Evolutionary conservation across 2,888 invertebrate genomes (phyloP).

Genomic region (Oscheius sp.): DNA sequence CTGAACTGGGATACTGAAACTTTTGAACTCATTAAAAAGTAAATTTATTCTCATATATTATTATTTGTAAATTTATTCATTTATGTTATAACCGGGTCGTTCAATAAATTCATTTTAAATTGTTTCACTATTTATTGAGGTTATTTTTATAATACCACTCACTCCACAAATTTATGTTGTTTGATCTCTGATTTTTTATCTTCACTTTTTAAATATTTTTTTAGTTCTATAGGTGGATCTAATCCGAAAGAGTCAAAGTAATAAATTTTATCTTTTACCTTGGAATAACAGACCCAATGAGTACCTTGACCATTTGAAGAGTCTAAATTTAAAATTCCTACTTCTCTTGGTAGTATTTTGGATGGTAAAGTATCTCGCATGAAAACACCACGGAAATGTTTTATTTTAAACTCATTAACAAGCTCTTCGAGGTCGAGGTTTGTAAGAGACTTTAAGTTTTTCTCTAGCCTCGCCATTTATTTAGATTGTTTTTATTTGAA

Average conservation of each 20-base stretch:
- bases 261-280: conserved; percentile 27
- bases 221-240: conserved; percentile 25
- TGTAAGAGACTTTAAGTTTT: conserved; percentile 13
- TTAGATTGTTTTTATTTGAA: background rate
- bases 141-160: too few species aligned
- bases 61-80: too few species aligned
- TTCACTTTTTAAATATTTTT: conserved; percentile 29
- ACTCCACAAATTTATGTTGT: too few species aligned
- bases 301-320: conserved; percentile 21
- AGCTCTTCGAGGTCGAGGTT: conserved; percentile 32
- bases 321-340: conserved; percentile 30
- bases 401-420: conserved; percentile 31
- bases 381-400: conserved; percentile 32
- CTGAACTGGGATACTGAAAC: conserved; percentile 20
- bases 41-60: too few species aligned
- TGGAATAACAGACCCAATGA: too few species aligned
- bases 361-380: conserved; percentile 29
- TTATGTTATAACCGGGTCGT: too few species aligned
- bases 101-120: too few species aligned
- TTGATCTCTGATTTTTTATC: too few species aligned
- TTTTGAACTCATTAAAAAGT: conserved; percentile 26
- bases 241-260: too few species aligned
- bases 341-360: conserved; percentile 23
- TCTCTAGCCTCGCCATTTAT: background rate
- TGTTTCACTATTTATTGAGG: too few species aligned